Evolutionary conservation across 2,797 vertebrate species (phyloP).

Genomic region (Australoheros facetus): DNA sequence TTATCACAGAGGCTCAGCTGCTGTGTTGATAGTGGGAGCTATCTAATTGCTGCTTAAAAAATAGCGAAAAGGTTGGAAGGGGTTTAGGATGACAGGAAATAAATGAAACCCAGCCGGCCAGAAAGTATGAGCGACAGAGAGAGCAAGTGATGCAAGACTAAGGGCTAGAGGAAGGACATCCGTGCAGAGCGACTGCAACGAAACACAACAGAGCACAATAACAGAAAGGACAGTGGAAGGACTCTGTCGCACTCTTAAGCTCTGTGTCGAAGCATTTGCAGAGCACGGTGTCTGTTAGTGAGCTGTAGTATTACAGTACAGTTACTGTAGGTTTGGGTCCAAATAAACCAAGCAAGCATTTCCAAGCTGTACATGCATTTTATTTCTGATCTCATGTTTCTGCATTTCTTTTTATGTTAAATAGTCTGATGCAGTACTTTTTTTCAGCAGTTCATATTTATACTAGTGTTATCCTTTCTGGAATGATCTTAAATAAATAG

Average conservation of each 20-base stretch:
- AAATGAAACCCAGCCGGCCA: conserved; percentile 62
- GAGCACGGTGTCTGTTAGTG: conserved; percentile 11
- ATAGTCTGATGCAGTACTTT: background rate
- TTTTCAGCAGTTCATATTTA: background rate
- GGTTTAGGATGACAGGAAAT: conserved; percentile 63
- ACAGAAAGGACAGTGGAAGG: conserved; percentile 56
- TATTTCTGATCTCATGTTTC: background rate
- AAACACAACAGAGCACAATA: conserved; percentile 60
- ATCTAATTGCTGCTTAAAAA: conserved; percentile 67
- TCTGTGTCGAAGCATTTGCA: conserved; percentile 11
- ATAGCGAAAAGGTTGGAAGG: conserved; percentile 31
- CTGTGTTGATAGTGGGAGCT: conserved; percentile 35
- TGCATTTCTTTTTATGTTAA: background rate
- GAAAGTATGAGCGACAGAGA: conserved; percentile 55
- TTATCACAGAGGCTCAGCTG: conserved; percentile 56
- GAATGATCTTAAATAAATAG: background rate
- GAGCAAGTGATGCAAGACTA: conserved; percentile 64
- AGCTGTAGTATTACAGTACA: background rate
- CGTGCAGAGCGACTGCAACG: conserved; percentile 52
- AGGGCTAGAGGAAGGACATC: conserved; percentile 60
- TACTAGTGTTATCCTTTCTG: background rate
- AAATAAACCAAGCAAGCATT: background rate
- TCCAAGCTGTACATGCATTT: background rate
- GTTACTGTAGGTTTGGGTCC: background rate
- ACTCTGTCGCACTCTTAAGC: conserved; percentile 39